Percentiles rank a stretch among this genome's conserved stretches.
Conservation (phyloP, 1,140 invertebrate genomes). For the Camponotus floridanus region DNA sequence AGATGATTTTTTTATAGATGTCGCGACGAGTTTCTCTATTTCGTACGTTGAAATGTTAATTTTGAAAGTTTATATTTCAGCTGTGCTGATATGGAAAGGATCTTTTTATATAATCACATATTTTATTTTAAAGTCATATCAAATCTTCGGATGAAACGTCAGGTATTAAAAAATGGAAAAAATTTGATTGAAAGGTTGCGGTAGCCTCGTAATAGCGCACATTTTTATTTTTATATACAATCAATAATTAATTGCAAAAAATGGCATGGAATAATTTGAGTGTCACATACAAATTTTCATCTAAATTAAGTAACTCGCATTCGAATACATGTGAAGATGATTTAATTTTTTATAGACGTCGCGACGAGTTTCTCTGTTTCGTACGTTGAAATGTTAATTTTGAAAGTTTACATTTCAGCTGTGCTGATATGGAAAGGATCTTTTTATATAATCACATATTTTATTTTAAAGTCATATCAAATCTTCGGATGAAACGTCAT, state of each 20-base stretch:
- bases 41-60: not conserved
- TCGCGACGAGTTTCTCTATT: not conserved
- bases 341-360: not conserved
- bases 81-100: not conserved
- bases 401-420: not conserved
- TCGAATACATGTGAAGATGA: too few species aligned
- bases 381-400: not conserved
- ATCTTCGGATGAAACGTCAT: not conserved
- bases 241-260: not conserved
- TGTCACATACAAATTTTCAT: too few species aligned
- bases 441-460: not conserved
- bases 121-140: not conserved
- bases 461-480: not conserved
- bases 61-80: not conserved
- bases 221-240: slow-evolving; percentile 9
- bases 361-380: slow-evolving; percentile 6
- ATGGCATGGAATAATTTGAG: too few species aligned
- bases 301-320: slow-evolving; percentile 35
- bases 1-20: not conserved
- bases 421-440: not conserved
- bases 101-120: not conserved
- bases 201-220: too few species aligned
- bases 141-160: not conserved
- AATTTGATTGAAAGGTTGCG: too few species aligned
- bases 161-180: too few species aligned